Conservation (phyloP, 2,797 vertebrate genomes). For the Chloroceryle amazona region DNA sequence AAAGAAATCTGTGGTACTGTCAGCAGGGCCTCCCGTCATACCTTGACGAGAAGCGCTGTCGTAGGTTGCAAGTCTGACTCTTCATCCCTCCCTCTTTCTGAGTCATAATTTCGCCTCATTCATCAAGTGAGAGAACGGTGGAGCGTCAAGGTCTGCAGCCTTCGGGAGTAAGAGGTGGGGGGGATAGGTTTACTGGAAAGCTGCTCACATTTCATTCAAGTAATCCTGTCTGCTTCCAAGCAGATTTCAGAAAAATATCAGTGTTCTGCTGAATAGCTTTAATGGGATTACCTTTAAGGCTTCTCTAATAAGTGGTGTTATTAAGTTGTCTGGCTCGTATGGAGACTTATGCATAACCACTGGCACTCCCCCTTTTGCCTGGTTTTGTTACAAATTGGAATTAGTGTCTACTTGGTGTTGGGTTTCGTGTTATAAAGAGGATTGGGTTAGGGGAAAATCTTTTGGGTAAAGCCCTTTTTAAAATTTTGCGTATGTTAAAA, state of each 20-base stretch:
- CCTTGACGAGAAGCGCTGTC: background rate
- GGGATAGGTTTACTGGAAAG: conserved; percentile 64
- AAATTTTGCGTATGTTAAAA: conserved; percentile 43
- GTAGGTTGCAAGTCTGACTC: background rate
- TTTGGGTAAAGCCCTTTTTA: conserved; percentile 33
- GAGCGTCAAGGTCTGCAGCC: background rate
- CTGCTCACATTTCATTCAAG: conserved; percentile 51
- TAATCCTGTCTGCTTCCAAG: conserved; percentile 74
- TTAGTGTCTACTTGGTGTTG: conserved; percentile 66
- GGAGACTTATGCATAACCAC: conserved; percentile 63
- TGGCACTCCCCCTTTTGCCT: conserved; percentile 61
- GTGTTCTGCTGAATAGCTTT: conserved; percentile 71
- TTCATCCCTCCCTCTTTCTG: background rate
- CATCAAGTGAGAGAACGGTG: fast-evolving
- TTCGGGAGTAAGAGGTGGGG: background rate
- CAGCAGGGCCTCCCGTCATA: background rate
- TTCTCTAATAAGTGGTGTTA: conserved; percentile 77
- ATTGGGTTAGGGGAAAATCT: conserved; percentile 41
- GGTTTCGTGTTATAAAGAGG: conserved; percentile 62
- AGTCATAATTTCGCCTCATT: background rate
- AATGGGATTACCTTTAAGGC: conserved; percentile 79
- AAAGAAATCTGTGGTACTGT: background rate
- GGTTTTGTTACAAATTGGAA: conserved; percentile 77
- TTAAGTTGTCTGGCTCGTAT: conserved; percentile 69
- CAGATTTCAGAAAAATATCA: conserved; percentile 72